Percentiles rank a stretch among this genome's conserved stretches.
phyloP scores from a whole-genome alignment of 2,888 invertebrate species.

The Fabriciana adippe region DNA sequence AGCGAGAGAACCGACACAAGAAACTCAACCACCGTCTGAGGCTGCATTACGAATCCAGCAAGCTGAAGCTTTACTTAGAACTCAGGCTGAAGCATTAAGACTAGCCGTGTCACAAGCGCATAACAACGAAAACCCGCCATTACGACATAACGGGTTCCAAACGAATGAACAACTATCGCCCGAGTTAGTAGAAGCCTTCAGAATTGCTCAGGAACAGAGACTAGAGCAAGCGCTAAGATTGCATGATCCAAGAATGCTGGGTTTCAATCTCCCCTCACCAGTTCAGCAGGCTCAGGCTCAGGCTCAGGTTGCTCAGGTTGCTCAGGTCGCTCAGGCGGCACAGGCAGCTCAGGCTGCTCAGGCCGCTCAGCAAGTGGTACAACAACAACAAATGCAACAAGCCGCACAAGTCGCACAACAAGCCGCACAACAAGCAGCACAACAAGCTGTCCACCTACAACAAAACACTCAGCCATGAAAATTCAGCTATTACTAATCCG shows the following conservation, averaged over 20 bases:
- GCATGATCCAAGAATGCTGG: constrained; percentile 91
- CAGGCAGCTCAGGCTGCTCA: constrained; percentile 57
- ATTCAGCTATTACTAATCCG: constrained; percentile 90
- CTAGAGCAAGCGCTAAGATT: constrained; percentile 91
- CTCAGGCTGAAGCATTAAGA: constrained; percentile 92
- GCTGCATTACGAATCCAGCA: constrained; percentile 87
- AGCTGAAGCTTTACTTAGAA: constrained; percentile 90
- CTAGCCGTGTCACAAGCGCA: constrained; percentile 89
- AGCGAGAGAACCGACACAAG: constrained; percentile 71
- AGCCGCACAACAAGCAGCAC: constrained; percentile 74
- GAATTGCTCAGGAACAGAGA: constrained; percentile 89
- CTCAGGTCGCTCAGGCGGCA: constrained; percentile 55
- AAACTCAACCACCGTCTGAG: constrained; percentile 88
- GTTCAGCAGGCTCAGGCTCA: constrained; percentile 69
- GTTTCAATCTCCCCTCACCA: constrained; percentile 85
- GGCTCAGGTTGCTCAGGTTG: constrained; percentile 53
- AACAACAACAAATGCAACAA: constrained; percentile 64
- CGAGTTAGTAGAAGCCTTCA: constrained; percentile 87
- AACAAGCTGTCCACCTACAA: constrained; percentile 80
- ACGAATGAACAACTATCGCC: constrained; percentile 83
- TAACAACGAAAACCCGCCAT: constrained; percentile 65
- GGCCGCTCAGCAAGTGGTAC: constrained; percentile 55
- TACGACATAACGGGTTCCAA: constrained; percentile 75
- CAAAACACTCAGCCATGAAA: constrained; percentile 87
- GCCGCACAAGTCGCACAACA: constrained; percentile 59